Evolutionary conservation across 2,888 invertebrate species (phyloP), one percentile per base, ranked within the genome.

Genomic region (Andricus quercusramuli): DNA sequence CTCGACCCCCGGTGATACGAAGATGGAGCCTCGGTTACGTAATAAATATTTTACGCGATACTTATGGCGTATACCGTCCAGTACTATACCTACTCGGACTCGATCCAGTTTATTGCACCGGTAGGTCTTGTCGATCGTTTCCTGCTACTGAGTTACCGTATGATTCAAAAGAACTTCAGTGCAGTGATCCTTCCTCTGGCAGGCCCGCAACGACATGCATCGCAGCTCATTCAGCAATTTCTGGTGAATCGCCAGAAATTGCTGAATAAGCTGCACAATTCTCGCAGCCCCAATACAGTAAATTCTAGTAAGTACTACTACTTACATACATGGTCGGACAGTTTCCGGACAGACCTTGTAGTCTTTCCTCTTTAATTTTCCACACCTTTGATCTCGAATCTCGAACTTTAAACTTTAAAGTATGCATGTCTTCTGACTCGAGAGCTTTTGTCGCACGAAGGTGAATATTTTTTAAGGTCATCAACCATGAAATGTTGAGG

Each of bases 31-130:
- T 22, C 17, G 20, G 74, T 74, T 74, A 56, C 29, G 56, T 32
- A 74, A 74, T 74, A 74, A 74, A 74, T 74, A 74, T 74, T 74
- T 74, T 74, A 74, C 32, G 13, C 32, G 51, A 56, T 74, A 74
- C 32, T 74, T 56, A 74, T 74, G n/a, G 74, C 32, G 32, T 32
- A 74, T 51, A 70, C 51, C 51, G 37, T 37, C 37, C 37, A 37
- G 37, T 37, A 37, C 37, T 37, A 37, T 37, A 37, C 37, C 37
- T 37, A 37, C 37, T 37, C 37, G 17, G n/a, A 51, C 51, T 70
- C 70, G 32, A 32, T 74, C 74, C 32, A 74, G 74, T 74, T 74
- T 74, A 74, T 74, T 74, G 74, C 74, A 74, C 74, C 32, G 29
- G 29, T 29, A 29, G 47, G 56, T 56, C n/a, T 66, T n/a, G 32